A percentile compares a stretch with the other conserved stretches of the same genome.
phyloP scores from a whole-genome alignment of 2,888 invertebrate genomes.

The Sarcophaga rosellei region DNA sequence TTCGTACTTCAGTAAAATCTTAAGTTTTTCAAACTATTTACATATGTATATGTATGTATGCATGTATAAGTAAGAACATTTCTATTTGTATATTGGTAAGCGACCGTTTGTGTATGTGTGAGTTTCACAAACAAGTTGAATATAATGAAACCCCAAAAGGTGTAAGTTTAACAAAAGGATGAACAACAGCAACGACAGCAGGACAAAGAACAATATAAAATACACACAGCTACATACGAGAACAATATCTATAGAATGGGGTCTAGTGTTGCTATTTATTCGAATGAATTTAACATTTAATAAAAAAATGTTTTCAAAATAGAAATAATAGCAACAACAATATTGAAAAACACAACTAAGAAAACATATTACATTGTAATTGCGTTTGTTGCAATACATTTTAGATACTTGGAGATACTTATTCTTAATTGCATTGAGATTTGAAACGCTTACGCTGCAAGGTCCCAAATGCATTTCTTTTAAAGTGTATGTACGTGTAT shows the following conservation, averaged over 20 bases:
- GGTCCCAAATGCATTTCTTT: no score
- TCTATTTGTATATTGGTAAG: not conserved
- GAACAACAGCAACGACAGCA: conserved; percentile 16
- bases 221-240: not conserved
- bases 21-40: conserved; percentile 28
- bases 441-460: no score
- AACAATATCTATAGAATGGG: conserved; percentile 1
- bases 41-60: conserved; percentile 5
- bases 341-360: no score
- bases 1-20: conserved; percentile 12
- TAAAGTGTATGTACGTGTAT: no score
- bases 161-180: conserved; percentile 48
- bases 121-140: conserved; percentile 17
- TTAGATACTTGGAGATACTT: no score
- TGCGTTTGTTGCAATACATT: no score
- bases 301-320: not conserved
- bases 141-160: conserved; percentile 50
- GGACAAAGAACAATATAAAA: not conserved
- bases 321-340: not conserved
- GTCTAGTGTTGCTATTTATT: conserved; percentile 19
- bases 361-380: no score
- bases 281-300: conserved; percentile 27
- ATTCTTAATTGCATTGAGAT: no score
- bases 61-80: not conserved
- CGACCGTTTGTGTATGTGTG: not conserved